Base-by-base conservation (phyloP, 2,888 invertebrate species). In the Drosophila tanythrix region DNA sequence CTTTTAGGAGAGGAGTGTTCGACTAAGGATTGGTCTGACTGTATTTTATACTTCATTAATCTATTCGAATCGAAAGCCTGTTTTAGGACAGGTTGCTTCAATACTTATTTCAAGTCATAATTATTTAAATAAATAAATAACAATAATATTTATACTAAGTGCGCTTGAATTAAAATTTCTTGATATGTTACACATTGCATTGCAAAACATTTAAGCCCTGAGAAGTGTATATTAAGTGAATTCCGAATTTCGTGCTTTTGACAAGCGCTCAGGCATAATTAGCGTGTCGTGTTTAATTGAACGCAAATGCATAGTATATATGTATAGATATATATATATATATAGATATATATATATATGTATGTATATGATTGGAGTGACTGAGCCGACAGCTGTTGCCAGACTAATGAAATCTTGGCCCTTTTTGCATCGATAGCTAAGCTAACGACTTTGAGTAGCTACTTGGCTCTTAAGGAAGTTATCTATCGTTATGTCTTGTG, bases 271-370 rank as follows among this genome's bases (percentile, higher is more conserved):
- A 40, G 58, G 58, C 62, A 70, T 88, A 90, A 88, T 90, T 88
- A 80, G 75, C 90, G 78, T 84, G 80, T 77, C 82, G 76, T 74
- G 67, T 76, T 84, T 88, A 87, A 88, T 88, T 88, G 82, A 89
- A 87, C 81, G 74, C 18, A 63, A 48, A 56, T 55, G 46, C 35
- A 36, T 27, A 36, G 46, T 40, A 40, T 21, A 58, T 18, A 18
- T 46, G 4, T 33, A 31, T 21, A 36, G 8, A 38, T 38, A 15
- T 18, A 36, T 3, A 18, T 18, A 18, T 3, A 35, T n/a, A 11
- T 43, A 11, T 6, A 21, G 21, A 6, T 48, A 43, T 67, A 62
- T 46, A 43, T 15, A 18, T 60, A 48, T 25, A 59, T 29, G 2
- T 21, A 21, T 48, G 18, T 6, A 27, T 56, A 25, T 40, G 27